Evolutionary conservation across 1,140 invertebrate genomes (phyloP).

Genomic region (honey bee (Apis mellifera)): Amel_HAv3.1 CM009943.2:6936501-6937000

Average conservation of each 20-base stretch:
- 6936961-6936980: no score
- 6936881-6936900: slow-evolving; percentile 70
- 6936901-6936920: slow-evolving; percentile 70
- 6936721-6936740: slow-evolving; percentile 61
- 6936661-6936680: slow-evolving; percentile 54
- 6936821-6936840: slow-evolving; percentile 71
- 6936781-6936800: slow-evolving; percentile 77
- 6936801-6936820: slow-evolving; percentile 75
- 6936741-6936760: slow-evolving; percentile 76
- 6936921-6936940: slow-evolving; percentile 70
- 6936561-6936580: background rate
- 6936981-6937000: background rate
- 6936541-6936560: slow-evolving; percentile 30
- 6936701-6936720: slow-evolving; percentile 56
- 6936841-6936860: slow-evolving; percentile 76
- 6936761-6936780: slow-evolving; percentile 70
- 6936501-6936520: no score
- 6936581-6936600: slow-evolving; percentile 17
- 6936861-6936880: slow-evolving; percentile 75
- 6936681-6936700: slow-evolving; percentile 59
- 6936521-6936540: background rate
- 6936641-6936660: slow-evolving; percentile 69
- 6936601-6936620: slow-evolving; percentile 40
- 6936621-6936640: slow-evolving; percentile 69
- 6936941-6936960: slow-evolving; percentile 40